Conservation (phyloP, 2,797 vertebrate genomes). For the Erpetoichthys calabaricus region DNA sequence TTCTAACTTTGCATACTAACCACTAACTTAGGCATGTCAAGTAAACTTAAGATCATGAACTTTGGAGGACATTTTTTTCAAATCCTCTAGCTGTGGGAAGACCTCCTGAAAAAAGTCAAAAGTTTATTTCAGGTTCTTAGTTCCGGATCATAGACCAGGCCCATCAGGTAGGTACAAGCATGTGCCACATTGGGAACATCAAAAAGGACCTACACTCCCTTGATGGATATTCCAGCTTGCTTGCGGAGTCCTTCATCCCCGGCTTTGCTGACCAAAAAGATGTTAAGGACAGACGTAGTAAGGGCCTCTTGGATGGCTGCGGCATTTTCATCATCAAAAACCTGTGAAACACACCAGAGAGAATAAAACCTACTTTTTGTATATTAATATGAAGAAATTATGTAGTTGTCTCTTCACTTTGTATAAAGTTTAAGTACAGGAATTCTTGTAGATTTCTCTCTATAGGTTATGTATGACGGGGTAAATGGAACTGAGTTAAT, state of each 20-base stretch:
- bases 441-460: too few relatives aligned
- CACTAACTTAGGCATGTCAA: not conserved
- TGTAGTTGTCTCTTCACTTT: too few relatives aligned
- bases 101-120: too few relatives aligned
- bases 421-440: too few relatives aligned
- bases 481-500: too few relatives aligned
- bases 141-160: too few relatives aligned
- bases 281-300: conserved; percentile 4
- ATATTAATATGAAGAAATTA: conserved; percentile 1
- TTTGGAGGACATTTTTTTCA: conserved; percentile 7
- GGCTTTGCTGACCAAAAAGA: conserved; percentile 7
- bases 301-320: conserved; percentile 4
- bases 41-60: conserved; percentile 3
- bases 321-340: conserved; percentile 1
- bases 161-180: not conserved
- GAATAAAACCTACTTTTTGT: conserved; percentile 5
- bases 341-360: conserved; percentile 6
- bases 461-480: too few relatives aligned
- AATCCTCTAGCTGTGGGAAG: not conserved
- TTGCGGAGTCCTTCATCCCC: conserved; percentile 1
- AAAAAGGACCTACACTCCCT: not conserved
- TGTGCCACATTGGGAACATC: not conserved
- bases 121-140: too few relatives aligned
- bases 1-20: too few relatives aligned
- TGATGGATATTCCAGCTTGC: not conserved